phyloP scores from a whole-genome alignment of 2,113 vertebrate species.

The Ammospiza nelsoni region DNA sequence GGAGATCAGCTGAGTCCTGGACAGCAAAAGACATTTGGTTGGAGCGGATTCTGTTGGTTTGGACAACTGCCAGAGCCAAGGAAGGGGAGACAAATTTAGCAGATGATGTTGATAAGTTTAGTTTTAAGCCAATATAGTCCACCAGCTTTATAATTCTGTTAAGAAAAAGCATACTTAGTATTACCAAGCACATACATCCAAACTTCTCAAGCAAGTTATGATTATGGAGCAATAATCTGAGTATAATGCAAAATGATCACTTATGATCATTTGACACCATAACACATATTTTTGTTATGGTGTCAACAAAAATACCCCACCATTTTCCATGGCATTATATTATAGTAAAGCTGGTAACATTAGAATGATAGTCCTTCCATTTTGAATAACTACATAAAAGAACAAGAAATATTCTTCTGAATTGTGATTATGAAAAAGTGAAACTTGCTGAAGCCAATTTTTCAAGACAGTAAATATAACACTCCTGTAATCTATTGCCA shows the following conservation, averaged over 20 bases:
- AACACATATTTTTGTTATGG: too few relatives aligned
- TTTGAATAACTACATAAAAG: not conserved
- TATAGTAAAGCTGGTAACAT: not conserved
- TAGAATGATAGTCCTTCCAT: not conserved
- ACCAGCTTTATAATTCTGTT: conserved; percentile 86
- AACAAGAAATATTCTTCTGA: not conserved
- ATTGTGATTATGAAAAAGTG: not conserved
- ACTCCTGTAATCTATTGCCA: not conserved
- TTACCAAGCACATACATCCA: not conserved
- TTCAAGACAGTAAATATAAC: not conserved
- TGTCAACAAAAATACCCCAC: not conserved
- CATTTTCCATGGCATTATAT: not conserved
- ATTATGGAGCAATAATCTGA: not conserved
- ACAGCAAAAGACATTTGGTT: conserved; percentile 78
- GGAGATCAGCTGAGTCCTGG: conserved; percentile 75
- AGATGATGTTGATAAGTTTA: conserved; percentile 72
- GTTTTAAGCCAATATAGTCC: conserved; percentile 83
- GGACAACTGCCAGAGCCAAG: conserved; percentile 84
- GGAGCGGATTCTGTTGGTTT: conserved; percentile 79
- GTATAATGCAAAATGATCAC: not conserved
- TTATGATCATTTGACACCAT: not conserved
- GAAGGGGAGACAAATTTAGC: conserved; percentile 75
- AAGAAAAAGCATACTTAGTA: not conserved
- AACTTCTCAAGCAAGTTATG: not conserved
- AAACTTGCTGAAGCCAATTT: not conserved